Evolutionary conservation across 2,113 vertebrate species (phyloP), one percentile per base, ranked within the genome.

Genomic region (Carettochelys insculpta): DNA sequence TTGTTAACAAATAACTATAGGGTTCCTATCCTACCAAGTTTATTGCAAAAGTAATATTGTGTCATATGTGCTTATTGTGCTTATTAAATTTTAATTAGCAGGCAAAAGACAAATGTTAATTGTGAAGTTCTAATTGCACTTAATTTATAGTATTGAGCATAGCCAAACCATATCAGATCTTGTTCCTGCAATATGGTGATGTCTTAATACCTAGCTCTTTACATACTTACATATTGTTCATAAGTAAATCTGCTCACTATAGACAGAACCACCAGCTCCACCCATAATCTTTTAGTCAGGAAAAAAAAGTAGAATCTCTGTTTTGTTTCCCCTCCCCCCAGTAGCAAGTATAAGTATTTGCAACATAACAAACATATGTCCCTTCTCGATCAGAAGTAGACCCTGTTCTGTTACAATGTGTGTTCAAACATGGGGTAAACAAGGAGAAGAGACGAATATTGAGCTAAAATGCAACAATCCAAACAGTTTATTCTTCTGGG

Each of bases 71-170:
- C 82, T 89, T 90, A 78, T 85, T 91, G 87, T 78, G 82, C 38
- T 31, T 68, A 87, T 58, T 51, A 91, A 91, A 87, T 91, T 83
- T 81, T 88, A 94, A 90, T 71, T 90, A 95, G 90, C 96, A 96
- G 94, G 93, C 61, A 87, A 95, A 97, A 96, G 88, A 75, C 90
- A 95, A 95, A 95, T 89, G 68, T 88, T 96, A 95, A 96, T 96
- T 96, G 94, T 79, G 80, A 94, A 78, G 75, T 91, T 92, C 94
- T 94, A 92, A 90, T 93, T 94, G 50, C 6, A 16, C 94, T 93
- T 94, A 88, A 94, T 89, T 92, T 89, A 76, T 84, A 93, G 34
- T 41, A 47, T 82, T 95, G 92, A 88, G 45, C 90, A 88, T 84
- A 94, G 92, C 85, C 58, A 92, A n/a, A 68, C 78, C 34, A 7